These are phyloP conservation scores for Caenorhabditis parvicauda DNA, from an alignment of 2,888 invertebrate genomes.

Conservation along the genomic window DNA sequence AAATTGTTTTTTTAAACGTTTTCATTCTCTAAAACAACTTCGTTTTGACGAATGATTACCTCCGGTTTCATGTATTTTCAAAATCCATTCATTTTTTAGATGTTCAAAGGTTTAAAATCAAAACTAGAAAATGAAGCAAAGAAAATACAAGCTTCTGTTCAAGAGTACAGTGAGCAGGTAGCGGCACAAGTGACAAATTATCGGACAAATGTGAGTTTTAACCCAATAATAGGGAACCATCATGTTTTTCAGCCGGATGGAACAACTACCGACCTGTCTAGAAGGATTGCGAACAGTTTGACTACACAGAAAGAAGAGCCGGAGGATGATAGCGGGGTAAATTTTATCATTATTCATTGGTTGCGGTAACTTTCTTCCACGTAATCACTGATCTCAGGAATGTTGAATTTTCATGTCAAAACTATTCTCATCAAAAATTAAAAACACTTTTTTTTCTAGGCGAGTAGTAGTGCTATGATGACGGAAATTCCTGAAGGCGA, in stretches of 20 bases:
- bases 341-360: not conserved
- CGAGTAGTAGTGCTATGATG: conserved; percentile 28
- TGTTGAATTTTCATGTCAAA: not conserved
- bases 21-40: not conserved
- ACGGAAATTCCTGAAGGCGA: conserved; percentile 43
- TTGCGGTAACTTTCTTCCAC: conserved; percentile 1
- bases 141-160: conserved; percentile 46
- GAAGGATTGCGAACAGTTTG: no score
- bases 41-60: not conserved
- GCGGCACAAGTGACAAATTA: conserved; percentile 50
- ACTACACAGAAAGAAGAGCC: no score
- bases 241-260: no score
- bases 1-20: not conserved
- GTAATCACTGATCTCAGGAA: not conserved
- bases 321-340: no score
- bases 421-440: not conserved
- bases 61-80: not conserved
- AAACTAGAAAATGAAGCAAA: conserved; percentile 60
- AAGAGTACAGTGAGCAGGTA: conserved; percentile 53
- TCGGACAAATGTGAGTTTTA: not conserved
- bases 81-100: conserved; percentile 11
- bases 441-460: conserved; percentile 11
- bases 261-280: no score
- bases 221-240: no score
- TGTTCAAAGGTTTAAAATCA: conserved; percentile 62